Evolutionary conservation across 2,888 invertebrate genomes (phyloP), one percentile per base, ranked within the genome.

Genomic region (Amiota mariae): DNA sequence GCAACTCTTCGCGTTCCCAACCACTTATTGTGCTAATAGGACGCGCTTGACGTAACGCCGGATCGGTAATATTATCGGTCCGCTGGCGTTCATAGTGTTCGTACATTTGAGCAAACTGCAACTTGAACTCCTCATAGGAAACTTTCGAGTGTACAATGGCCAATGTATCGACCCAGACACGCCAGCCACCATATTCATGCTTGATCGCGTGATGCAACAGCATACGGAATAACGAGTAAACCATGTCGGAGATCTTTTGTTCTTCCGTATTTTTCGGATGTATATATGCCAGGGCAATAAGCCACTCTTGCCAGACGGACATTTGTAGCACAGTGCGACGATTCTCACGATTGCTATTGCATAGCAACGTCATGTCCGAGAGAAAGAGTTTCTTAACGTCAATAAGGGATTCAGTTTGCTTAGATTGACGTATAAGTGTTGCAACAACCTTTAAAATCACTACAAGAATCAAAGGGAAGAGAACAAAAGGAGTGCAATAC

Each of bases 301-400:
- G 92, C 99, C 99, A 99, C 88, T 98, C 99, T 90, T 97, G 97
- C 99, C 99, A 99, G 0, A 99, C 99, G 0, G 99, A 99, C 99
- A 99, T 99, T 91, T 99, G 99, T 59, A 99, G 92, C 13, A 99
- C 98, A 0, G 98, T 99, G 84, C 98, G 92, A 70, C 99, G 91
- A 90, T 99, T 99, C 89, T 99, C 99, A 13, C 98, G 92, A 90
- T 98, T 98, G 89, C 98, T 98, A 88, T 97, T 97, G 91, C 99
- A 99, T 73, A 99, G 91, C 70, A 98, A 91, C n/a, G 98, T 98
- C 95, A 99, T 97, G 90, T 99, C 99, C 1, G 98, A 97, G 8
- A 99, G 93, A 90, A 99, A 99, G 71, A 97, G 91, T 88, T 97
- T 97, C 91, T 98, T 98, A 72, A 98, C 97, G 88, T 97, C 97